Percentiles rank a stretch among this genome's conserved stretches.
phyloP scores from a whole-genome alignment of 2,888 invertebrate species.

The Toxonevra muliebris region DNA sequence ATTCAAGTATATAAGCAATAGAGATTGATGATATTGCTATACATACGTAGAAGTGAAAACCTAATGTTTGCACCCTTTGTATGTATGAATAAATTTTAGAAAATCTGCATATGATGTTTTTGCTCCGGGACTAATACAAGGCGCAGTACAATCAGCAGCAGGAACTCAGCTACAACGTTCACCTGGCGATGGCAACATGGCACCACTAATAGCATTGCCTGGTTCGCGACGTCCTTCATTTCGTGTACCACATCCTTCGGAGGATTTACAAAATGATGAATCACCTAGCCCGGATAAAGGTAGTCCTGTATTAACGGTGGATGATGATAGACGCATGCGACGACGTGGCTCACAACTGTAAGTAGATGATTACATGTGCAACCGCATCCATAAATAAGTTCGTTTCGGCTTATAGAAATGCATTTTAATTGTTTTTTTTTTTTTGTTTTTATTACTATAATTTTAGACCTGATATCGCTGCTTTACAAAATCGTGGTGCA shows the following conservation, averaged over 20 bases:
- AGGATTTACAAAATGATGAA: constrained; percentile 66
- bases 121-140: constrained; percentile 70
- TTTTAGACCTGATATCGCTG: constrained; percentile 78
- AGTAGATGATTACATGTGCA: constrained; percentile 64
- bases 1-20: no score
- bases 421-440: neutral
- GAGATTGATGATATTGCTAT: no score
- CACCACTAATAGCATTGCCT: constrained; percentile 58
- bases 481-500: constrained; percentile 69
- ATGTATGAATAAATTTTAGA: constrained; percentile 41
- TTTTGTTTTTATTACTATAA: neutral
- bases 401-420: neutral
- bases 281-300: constrained; percentile 69
- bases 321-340: constrained; percentile 77
- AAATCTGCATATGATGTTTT: constrained; percentile 86
- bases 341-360: constrained; percentile 86
- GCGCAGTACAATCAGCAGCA: constrained; percentile 57
- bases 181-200: constrained; percentile 60
- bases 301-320: constrained; percentile 71
- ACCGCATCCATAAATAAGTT: neutral
- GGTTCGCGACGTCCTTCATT: constrained; percentile 72
- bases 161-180: constrained; percentile 54
- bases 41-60: no score
- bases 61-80: no score
- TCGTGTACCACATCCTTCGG: constrained; percentile 69